A percentile compares a stretch with the other conserved stretches of the same genome.
These are phyloP conservation scores for Pseudomyrmex dendroicus DNA, from an alignment of 1,140 invertebrate species.

Conservation along the genomic window DNA sequence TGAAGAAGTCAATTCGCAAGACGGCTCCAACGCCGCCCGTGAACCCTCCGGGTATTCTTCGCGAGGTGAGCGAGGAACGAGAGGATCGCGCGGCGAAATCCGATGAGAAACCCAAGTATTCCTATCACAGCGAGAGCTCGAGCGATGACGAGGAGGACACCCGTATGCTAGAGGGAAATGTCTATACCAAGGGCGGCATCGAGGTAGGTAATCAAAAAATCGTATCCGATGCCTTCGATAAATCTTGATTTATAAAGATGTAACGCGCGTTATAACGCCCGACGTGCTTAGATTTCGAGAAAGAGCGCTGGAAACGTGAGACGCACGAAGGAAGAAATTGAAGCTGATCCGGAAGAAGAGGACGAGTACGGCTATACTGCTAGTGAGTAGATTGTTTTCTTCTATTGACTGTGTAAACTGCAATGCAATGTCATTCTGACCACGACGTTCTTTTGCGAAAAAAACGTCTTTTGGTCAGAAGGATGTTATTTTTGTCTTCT, in stretches of 20 bases:
- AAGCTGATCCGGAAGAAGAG: constrained; percentile 92
- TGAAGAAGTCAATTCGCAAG: constrained; percentile 82
- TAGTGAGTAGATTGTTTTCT: constrained; percentile 89
- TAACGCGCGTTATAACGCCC: constrained; percentile 14
- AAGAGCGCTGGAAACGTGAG: constrained; percentile 94
- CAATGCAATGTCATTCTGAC: background rate
- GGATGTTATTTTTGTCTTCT: too few species aligned
- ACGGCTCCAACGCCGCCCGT: constrained; percentile 79
- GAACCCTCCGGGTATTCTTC: constrained; percentile 66
- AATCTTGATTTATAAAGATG: background rate
- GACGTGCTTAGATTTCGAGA: constrained; percentile 90
- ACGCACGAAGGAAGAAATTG: constrained; percentile 91
- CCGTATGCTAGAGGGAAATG: constrained; percentile 91
- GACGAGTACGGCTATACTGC: constrained; percentile 96
- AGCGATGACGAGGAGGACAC: constrained; percentile 91
- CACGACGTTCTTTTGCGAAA: too few species aligned
- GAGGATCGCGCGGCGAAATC: constrained; percentile 67
- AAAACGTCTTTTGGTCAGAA: too few species aligned
- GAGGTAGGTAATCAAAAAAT: constrained; percentile 89
- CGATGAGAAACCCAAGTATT: constrained; percentile 78
- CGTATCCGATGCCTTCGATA: background rate
- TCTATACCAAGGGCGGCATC: constrained; percentile 90
- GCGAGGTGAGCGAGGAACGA: constrained; percentile 78
- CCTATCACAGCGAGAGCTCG: constrained; percentile 85
- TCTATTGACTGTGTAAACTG: constrained; percentile 11